phyloP scores from a whole-genome alignment of 2,888 invertebrate species.

The Caenorhabditis parvicauda region DNA sequence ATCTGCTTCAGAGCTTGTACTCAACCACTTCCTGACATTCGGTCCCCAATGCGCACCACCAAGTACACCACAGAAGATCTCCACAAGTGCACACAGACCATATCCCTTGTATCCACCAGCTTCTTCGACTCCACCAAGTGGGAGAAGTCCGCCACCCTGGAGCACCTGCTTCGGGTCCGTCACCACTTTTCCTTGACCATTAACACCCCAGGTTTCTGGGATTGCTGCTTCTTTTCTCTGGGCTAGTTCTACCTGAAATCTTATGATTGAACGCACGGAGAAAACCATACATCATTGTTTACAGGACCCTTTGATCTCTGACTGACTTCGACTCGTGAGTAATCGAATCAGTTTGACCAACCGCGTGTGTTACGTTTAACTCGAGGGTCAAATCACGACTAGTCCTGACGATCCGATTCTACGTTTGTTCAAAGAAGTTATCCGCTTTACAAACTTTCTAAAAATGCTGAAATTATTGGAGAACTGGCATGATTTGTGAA shows the following conservation, averaged over 20 bases:
- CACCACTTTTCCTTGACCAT: conserved; percentile 66
- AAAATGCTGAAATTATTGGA: too few relatives aligned
- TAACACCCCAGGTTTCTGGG: conserved; percentile 83
- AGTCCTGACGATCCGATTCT: too few relatives aligned
- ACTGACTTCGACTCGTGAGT: neutral
- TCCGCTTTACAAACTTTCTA: too few relatives aligned
- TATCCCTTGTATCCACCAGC: conserved; percentile 81
- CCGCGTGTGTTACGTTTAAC: too few relatives aligned
- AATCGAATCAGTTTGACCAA: too few relatives aligned
- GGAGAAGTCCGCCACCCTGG: conserved; percentile 64
- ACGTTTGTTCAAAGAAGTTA: too few relatives aligned
- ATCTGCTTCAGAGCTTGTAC: conserved; percentile 71
- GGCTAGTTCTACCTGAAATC: conserved; percentile 79
- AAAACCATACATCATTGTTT: too few relatives aligned
- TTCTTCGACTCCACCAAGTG: conserved; percentile 66
- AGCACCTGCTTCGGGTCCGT: conserved; percentile 63
- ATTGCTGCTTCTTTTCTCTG: conserved; percentile 75
- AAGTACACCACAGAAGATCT: conserved; percentile 82
- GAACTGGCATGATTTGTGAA: too few relatives aligned
- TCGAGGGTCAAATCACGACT: too few relatives aligned
- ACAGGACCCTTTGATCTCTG: neutral
- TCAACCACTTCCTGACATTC: conserved; percentile 78
- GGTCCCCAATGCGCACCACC: conserved; percentile 74
- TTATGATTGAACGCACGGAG: too few relatives aligned
- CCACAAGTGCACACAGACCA: conserved; percentile 81